phyloP scores from a whole-genome alignment of 2,113 vertebrate species.

The Ciconia boyciana region DNA sequence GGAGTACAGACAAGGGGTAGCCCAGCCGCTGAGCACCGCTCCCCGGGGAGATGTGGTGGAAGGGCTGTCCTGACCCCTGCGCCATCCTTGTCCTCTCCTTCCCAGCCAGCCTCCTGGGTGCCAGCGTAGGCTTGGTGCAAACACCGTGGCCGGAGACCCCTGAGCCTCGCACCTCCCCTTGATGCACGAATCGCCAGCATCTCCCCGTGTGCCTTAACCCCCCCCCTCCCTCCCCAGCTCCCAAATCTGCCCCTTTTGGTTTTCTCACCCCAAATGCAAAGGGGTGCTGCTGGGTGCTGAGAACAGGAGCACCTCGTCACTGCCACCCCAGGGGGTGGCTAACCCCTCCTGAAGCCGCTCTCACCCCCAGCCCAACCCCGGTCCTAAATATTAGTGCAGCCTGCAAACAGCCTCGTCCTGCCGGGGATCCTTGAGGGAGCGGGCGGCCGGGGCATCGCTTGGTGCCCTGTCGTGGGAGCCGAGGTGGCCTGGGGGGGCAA shows the following conservation, averaged over 20 bases:
- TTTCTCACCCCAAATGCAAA: not conserved
- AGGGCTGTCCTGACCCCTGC: not conserved
- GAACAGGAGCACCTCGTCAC: not conserved
- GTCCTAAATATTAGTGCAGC: slow-evolving; percentile 17
- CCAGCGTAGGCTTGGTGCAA: rapidly evolving
- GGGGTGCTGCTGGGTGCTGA: not conserved
- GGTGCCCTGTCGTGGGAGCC: not conserved
- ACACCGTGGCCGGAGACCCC: not conserved
- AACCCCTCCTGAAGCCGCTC: not conserved
- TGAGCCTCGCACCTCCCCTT: not conserved
- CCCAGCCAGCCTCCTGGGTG: not conserved
- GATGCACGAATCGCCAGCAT: not conserved
- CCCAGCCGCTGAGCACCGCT: not conserved
- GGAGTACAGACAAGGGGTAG: slow-evolving; percentile 64
- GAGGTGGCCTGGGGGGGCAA: rapidly evolving
- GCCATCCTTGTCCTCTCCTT: not conserved
- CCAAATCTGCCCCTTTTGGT: not conserved
- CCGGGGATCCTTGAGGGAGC: not conserved
- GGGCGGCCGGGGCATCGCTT: not conserved
- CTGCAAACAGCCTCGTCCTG: slow-evolving; percentile 5
- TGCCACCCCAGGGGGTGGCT: not conserved
- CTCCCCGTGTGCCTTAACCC: not conserved
- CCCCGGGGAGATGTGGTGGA: not conserved
- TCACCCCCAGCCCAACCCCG: not conserved
- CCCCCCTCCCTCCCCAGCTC: not conserved